phyloP scores from a whole-genome alignment of 2,797 vertebrate genomes.

The Anniella stebbinsi region DNA sequence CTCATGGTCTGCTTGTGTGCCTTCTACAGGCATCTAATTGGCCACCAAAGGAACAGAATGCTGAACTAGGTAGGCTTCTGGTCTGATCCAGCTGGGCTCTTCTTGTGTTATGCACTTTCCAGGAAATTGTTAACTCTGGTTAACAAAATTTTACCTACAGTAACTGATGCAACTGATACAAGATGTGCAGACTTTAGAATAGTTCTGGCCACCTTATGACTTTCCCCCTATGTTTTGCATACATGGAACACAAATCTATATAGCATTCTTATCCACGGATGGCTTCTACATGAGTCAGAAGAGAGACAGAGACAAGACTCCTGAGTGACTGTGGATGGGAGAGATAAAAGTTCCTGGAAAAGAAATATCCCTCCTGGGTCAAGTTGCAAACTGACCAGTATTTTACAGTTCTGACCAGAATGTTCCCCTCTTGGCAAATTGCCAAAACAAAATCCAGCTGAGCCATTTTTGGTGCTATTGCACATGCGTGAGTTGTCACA shows the following conservation, averaged over 20 bases:
- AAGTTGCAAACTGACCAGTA: neutral
- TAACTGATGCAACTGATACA: conserved; percentile 11
- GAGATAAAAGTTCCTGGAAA: neutral
- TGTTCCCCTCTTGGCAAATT: neutral
- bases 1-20: neutral
- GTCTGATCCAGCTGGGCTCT: neutral
- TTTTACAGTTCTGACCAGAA: neutral
- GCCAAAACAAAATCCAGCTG: neutral
- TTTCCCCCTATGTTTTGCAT: neutral
- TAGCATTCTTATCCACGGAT: neutral
- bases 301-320: neutral
- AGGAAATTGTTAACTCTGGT: conserved; percentile 44
- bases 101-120: neutral
- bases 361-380: neutral
- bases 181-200: neutral
- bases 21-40: neutral
- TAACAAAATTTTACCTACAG: conserved; percentile 16
- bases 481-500: neutral
- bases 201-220: neutral
- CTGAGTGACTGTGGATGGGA: neutral
- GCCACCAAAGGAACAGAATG: neutral
- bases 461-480: neutral
- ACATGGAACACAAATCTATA: neutral
- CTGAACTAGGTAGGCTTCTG: neutral
- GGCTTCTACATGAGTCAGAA: neutral